A percentile compares a stretch with the other conserved stretches of the same genome.
Conservation (phyloP, 2,113 vertebrate genomes). For the Pristiophorus japonicus region DNA sequence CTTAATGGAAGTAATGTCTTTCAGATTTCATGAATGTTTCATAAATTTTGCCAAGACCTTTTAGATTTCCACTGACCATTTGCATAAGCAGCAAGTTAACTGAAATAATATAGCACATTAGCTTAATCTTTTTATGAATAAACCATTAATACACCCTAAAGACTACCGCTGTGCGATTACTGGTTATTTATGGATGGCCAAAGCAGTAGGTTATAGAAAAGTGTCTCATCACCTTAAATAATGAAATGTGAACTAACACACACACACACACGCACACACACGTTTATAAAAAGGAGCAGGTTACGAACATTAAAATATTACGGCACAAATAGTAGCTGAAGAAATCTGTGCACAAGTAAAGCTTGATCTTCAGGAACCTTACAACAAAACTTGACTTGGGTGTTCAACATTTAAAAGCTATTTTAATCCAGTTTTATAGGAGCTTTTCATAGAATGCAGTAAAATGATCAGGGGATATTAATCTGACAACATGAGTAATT, state of each 20-base stretch:
- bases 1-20: not conserved
- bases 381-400: not conserved
- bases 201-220: not conserved
- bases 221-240: not conserved
- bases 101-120: not conserved
- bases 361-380: not conserved
- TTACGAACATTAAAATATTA: not conserved
- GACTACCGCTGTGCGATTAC: too few relatives aligned
- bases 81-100: not conserved
- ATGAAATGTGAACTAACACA: not conserved
- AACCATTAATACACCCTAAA: not conserved
- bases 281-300: not conserved
- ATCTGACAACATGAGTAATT: conserved; percentile 7
- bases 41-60: not conserved
- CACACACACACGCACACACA: not conserved
- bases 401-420: not conserved
- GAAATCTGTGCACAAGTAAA: not conserved
- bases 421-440: conserved; percentile 12
- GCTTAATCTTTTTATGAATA: not conserved
- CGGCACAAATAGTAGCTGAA: not conserved
- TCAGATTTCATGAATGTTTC: not conserved
- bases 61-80: not conserved
- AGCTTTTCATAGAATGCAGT: conserved; percentile 5
- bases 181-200: not conserved
- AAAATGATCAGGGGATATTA: conserved; percentile 19